Conservation (phyloP, 2,888 invertebrate species). For the Apamea anceps region DNA sequence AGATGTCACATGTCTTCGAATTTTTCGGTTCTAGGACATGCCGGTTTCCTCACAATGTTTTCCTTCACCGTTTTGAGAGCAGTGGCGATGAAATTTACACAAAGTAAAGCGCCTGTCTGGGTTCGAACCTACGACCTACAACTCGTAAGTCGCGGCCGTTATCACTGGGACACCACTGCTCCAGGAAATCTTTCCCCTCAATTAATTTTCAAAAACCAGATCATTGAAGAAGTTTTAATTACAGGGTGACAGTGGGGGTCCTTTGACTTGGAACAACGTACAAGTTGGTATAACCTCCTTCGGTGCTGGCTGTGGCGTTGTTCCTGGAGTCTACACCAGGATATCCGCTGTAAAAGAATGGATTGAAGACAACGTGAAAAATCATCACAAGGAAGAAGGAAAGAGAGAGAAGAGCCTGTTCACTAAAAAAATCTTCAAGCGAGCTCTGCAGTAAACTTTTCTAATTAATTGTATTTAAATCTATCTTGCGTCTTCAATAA, state of each 20-base stretch:
- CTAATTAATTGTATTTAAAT: conserved; percentile 3
- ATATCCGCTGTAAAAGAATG: conserved; percentile 65
- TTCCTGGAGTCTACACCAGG: conserved; percentile 73
- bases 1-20: too few relatives aligned
- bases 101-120: too few relatives aligned
- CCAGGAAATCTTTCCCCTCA: too few relatives aligned
- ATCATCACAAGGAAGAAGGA: conserved; percentile 10
- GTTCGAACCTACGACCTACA: too few relatives aligned
- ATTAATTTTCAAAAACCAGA: background rate
- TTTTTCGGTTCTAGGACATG: too few relatives aligned
- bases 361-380: conserved; percentile 64
- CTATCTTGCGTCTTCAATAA: background rate
- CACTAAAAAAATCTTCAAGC: conserved; percentile 27
- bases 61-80: too few relatives aligned
- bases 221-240: background rate
- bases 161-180: too few relatives aligned
- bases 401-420: background rate
- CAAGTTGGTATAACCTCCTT: conserved; percentile 75
- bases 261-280: conserved; percentile 66
- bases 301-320: conserved; percentile 69
- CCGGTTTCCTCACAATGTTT: too few relatives aligned
- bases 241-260: conserved; percentile 78
- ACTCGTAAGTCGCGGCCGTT: too few relatives aligned
- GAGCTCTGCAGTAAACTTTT: conserved; percentile 5
- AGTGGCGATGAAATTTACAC: too few relatives aligned